A percentile compares a stretch with the other conserved stretches of the same genome.
Evolutionary conservation across 2,888 invertebrate genomes (phyloP).

Genomic region (Drosophila koepferae): DNA sequence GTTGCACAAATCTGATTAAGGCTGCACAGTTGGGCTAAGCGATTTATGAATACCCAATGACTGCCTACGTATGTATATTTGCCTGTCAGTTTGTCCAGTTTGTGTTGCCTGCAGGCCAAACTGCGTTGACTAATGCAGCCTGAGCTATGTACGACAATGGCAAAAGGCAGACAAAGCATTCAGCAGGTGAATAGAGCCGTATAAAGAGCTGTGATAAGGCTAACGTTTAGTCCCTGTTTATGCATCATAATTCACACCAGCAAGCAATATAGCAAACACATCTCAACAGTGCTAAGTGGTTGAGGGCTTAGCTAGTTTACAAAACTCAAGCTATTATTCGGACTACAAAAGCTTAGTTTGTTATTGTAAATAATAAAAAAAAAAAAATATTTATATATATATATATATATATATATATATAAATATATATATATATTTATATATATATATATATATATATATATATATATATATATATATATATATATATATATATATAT

Average conservation of each 20-base stretch:
- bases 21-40: conserved; percentile 60
- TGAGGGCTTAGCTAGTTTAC: not conserved
- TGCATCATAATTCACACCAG: not conserved
- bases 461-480: too few relatives aligned
- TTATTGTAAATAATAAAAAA: not conserved
- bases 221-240: not conserved
- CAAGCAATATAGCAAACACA: not conserved
- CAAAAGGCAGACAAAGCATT: conserved; percentile 18
- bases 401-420: too few relatives aligned
- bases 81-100: not conserved
- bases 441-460: too few relatives aligned
- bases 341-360: not conserved
- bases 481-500: too few relatives aligned
- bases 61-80: conserved; percentile 11
- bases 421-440: too few relatives aligned
- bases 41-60: conserved; percentile 65
- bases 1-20: conserved; percentile 71
- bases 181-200: conserved; percentile 14
- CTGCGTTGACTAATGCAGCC: conserved; percentile 13
- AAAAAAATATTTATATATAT: too few relatives aligned
- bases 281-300: not conserved
- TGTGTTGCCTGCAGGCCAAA: conserved; percentile 24
- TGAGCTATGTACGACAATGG: conserved; percentile 21
- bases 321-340: not conserved
- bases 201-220: conserved; percentile 22